Evolutionary conservation across 2,888 invertebrate species (phyloP), one percentile per base, ranked within the genome.

Genomic region (Lydus trimaculatus): DNA sequence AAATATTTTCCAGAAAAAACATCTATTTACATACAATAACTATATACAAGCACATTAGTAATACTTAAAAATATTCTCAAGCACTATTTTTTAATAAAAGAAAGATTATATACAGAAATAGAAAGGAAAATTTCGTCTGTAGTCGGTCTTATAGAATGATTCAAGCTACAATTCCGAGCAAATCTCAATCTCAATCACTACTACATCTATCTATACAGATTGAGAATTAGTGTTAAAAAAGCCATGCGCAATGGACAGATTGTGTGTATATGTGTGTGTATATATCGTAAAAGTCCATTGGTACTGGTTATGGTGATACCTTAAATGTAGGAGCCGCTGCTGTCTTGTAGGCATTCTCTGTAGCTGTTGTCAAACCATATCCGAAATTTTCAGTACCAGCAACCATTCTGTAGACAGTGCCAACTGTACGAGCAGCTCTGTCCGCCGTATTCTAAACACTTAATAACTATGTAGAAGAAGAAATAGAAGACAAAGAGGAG

Each of bases 361-460:
- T 87, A 72, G 89, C 87, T 84, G 91, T 90, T 83, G 90, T 90
- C 83, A 91, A 86, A 79, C 91, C 91, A 84, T 91, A 87, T 87
- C 91, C 91, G 80, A 91, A 89, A 84, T 90, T 91, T 88, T 93
- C 92, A 75, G 93, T 93, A 83, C 90, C 90, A 78, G 93, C 92
- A 82, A 93, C 90, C 86, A 93, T 90, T 73, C 93, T 90, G 89
- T 92, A 92, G 81, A 92, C 91, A 80, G 91, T 90, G 82, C 93
- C 93, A 72, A 92, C 92, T 80, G 93, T 91, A 84, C 93, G 89
- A 81, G 93, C 93, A 87, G 92, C 90, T 84, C 91, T 90, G 88
- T 92, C 93, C 83, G 93, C 92, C 81, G 92, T 91, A 85, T 90
- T 91, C 93, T 93, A 87, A 85, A 85, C 84, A 84, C 80, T 77